Evolutionary conservation across 2,113 vertebrate genomes (phyloP).

Genomic region (Sclerurus mexicanus): DNA sequence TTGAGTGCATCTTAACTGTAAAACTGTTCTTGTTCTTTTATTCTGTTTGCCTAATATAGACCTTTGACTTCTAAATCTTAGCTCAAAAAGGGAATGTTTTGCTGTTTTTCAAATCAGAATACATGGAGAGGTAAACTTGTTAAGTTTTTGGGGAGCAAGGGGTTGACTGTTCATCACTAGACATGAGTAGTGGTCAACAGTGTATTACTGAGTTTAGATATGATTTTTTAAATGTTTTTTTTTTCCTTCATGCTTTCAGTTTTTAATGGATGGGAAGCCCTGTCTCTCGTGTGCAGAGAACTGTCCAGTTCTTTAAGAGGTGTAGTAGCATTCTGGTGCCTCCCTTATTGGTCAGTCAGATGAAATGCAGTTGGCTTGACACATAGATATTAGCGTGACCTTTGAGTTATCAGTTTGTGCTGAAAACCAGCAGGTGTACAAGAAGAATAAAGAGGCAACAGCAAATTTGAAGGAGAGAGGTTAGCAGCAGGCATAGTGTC

Average conservation of each 20-base stretch:
- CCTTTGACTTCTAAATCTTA: neutral
- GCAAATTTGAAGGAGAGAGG: conserved; percentile 47
- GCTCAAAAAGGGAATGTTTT: neutral
- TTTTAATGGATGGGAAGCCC: neutral
- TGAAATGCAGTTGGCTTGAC: conserved; percentile 37
- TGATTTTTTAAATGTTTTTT: neutral
- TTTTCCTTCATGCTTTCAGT: neutral
- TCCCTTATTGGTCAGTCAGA: conserved; percentile 50
- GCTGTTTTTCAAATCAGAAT: neutral
- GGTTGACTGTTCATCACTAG: neutral
- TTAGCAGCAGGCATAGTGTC: conserved; percentile 22
- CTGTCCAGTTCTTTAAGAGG: conserved; percentile 21
- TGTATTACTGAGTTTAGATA: neutral
- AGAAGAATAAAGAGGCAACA: conserved; percentile 43
- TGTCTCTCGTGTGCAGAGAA: neutral
- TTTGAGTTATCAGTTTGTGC: too few relatives aligned
- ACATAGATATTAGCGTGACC: too few relatives aligned
- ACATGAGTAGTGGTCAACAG: neutral
- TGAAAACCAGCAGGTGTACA: conserved; percentile 56
- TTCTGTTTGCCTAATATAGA: neutral
- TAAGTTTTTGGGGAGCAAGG: neutral
- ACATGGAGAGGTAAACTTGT: neutral
- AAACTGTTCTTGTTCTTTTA: neutral
- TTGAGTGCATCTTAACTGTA: neutral
- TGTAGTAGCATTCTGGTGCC: conserved; percentile 16